phyloP scores from a whole-genome alignment of 2,797 vertebrate genomes.

The Pelodytes ibericus region DNA sequence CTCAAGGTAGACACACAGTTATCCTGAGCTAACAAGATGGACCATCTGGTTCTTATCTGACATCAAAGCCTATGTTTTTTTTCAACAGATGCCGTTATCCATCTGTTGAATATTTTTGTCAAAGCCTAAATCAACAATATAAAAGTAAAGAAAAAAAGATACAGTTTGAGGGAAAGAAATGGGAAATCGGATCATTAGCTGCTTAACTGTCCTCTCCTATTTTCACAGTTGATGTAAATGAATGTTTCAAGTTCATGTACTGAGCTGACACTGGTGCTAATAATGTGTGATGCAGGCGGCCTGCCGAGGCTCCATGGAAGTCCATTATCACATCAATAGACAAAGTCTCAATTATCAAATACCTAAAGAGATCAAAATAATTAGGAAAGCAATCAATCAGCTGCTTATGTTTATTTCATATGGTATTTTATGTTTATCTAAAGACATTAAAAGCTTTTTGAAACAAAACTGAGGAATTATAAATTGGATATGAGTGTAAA shows the following conservation, averaged over 20 bases:
- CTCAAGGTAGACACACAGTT: no score
- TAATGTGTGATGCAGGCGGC: constrained; percentile 13
- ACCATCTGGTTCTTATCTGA: no score
- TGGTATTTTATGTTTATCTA: constrained; percentile 13
- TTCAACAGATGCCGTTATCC: neutral
- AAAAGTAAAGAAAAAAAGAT: neutral
- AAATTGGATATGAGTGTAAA: constrained; percentile 20
- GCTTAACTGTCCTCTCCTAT: neutral
- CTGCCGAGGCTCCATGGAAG: constrained; percentile 17
- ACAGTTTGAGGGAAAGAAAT: constrained; percentile 11
- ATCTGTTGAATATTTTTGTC: constrained; percentile 1
- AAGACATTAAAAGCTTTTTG: constrained; percentile 7
- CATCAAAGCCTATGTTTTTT: no score
- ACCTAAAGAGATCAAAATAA: constrained; percentile 14
- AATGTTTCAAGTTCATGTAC: constrained; percentile 19
- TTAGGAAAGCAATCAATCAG: constrained; percentile 25
- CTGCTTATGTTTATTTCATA: constrained; percentile 13
- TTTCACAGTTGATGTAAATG: constrained; percentile 16
- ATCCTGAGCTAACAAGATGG: no score
- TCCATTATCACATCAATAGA: constrained; percentile 16
- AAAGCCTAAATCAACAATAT: neutral
- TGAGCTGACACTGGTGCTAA: constrained; percentile 28
- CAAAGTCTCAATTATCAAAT: constrained; percentile 27
- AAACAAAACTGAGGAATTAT: neutral
- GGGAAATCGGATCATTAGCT: constrained; percentile 1